Evolutionary conservation across 2,113 vertebrate genomes (phyloP).

Genomic region (Nipponia nippon): DNA sequence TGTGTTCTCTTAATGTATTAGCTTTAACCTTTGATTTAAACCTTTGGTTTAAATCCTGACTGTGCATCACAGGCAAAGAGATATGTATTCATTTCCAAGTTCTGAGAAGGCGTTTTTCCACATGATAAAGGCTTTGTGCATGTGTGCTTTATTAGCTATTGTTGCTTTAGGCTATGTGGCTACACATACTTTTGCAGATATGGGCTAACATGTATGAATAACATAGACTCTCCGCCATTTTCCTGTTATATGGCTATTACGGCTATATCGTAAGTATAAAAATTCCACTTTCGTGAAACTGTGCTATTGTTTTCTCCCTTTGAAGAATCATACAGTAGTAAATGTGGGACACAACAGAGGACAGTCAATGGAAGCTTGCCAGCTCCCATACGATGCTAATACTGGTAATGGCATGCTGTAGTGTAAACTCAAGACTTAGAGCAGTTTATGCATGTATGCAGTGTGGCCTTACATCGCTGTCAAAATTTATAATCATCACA

Average conservation of each 20-base stretch:
- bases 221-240: background rate
- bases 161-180: background rate
- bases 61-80: background rate
- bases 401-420: background rate
- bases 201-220: background rate
- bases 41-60: background rate
- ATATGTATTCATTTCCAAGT: background rate
- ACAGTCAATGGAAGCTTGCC: background rate
- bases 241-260: background rate
- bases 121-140: background rate
- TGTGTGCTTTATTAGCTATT: background rate
- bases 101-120: background rate
- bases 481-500: background rate
- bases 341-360: background rate
- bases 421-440: background rate
- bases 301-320: background rate
- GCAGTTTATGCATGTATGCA: background rate
- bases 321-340: background rate
- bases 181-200: background rate
- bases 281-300: background rate
- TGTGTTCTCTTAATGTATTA: background rate
- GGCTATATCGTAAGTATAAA: background rate
- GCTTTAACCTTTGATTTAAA: background rate
- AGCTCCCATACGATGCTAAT: background rate
- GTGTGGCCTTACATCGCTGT: background rate